Evolutionary conservation across 2,113 vertebrate genomes (phyloP).

Genomic region (Herpailurus yagouaroundi): DNA sequence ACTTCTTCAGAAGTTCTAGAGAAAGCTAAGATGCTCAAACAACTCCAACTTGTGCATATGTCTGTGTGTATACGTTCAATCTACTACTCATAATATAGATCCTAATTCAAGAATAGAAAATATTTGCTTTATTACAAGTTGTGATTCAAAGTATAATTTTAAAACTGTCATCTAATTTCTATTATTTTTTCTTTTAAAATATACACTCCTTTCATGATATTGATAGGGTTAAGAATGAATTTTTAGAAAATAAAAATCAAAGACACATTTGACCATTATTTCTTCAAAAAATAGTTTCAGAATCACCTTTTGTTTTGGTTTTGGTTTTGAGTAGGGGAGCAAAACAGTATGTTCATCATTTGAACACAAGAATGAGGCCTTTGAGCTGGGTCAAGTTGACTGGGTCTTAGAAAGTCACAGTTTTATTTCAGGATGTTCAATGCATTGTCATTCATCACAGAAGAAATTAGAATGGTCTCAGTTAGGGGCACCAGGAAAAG

Average conservation of each 20-base stretch:
- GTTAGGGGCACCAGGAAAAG: neutral
- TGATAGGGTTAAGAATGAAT: neutral
- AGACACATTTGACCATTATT: neutral
- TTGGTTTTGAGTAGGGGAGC: neutral
- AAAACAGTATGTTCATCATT: neutral
- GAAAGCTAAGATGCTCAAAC: neutral
- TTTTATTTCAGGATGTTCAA: neutral
- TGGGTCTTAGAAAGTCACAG: neutral
- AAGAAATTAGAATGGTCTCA: neutral
- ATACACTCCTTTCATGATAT: neutral
- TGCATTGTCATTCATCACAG: neutral
- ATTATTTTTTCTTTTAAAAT: neutral
- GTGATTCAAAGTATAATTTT: neutral
- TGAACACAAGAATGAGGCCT: neutral
- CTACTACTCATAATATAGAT: neutral
- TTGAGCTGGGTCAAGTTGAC: neutral
- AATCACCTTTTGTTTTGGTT: neutral
- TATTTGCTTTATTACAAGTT: neutral
- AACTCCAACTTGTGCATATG: neutral
- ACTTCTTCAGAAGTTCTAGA: slow-evolving; percentile 36
- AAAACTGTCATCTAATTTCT: neutral
- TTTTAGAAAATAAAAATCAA: neutral
- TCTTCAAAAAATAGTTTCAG: neutral
- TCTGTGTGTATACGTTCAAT: neutral
- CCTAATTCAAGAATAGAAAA: neutral